Base-by-base conservation (phyloP, 2,888 invertebrate species). In the Aphelenchoides bicaudatus region DNA sequence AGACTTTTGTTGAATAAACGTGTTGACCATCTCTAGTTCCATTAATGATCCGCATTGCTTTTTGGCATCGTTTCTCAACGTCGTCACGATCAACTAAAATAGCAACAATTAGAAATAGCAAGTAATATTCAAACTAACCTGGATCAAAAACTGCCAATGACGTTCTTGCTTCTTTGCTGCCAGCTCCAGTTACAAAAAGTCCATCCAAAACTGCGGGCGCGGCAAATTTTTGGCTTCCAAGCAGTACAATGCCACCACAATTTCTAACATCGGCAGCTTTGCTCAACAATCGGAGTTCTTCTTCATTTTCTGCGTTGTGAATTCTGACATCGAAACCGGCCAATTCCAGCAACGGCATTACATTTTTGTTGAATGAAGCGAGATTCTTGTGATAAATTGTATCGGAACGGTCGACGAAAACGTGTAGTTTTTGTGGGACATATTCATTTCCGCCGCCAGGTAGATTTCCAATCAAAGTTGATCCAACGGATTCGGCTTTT, bases 351-450 rank as follows among this genome's bases (percentile, higher is more conserved):
- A 51, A 23, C 31, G 52, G 52, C 2, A 51, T 19, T 6, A 51
- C 52, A 21, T 51, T 51, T 34, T 51, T 51, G 52, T 51, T 51
- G 52, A 51, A 51, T 1, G 52, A 31, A 46, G 21, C 27, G n/a
- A 51, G 25, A 3, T 51, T 51, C 37, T 51, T 51, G 16, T 38
- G 21, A 1, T n/a, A 28, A 13, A 38, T 28, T 13, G 38, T 1
- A 4, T 30, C 52, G 2, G 52, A 27, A n/a, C 21, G 31, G 28
- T 51, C 52, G 37, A 51, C 30, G 25, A 51, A 51, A 27, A 51
- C 52, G 37, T 38, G 37, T 19, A 51, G 19, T 23, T 51, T 51
- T 2, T 38, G n/a, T n/a, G 52, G 52, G 3, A 38, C 38, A 30
- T 51, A 51, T 37, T 51, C 52, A n/a, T n/a, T n/a, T n/a, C n/a